Evolutionary conservation across 2,888 invertebrate genomes (phyloP).

Genomic region (Oligia latruncula): DNA sequence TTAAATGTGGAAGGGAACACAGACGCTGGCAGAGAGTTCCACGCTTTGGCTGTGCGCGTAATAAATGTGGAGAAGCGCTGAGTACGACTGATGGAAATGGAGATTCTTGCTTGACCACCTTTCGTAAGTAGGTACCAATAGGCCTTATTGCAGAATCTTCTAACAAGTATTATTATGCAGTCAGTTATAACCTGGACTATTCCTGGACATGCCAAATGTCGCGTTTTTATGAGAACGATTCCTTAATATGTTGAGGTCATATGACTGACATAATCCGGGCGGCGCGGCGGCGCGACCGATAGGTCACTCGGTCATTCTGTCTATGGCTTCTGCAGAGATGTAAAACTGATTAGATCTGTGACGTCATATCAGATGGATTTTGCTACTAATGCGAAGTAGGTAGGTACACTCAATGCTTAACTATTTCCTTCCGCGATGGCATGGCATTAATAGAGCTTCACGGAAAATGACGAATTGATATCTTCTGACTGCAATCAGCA

Average conservation of each 20-base stretch:
- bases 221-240: conserved; percentile 11
- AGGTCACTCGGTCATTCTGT: conserved; percentile 62
- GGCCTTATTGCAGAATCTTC: not conserved
- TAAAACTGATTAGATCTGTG: conserved; percentile 48
- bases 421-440: not conserved
- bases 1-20: too few species aligned
- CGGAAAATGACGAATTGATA: not conserved
- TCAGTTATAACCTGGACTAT: not conserved
- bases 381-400: not conserved
- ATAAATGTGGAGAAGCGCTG: too few species aligned
- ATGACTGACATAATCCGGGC: conserved; percentile 57
- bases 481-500: too few species aligned
- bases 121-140: not conserved
- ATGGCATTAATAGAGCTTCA: not conserved
- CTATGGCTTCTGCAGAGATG: conserved; percentile 62
- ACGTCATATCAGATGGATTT: conserved; percentile 15
- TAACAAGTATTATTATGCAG: not conserved
- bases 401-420: not conserved
- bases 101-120: not conserved
- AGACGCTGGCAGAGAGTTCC: too few species aligned
- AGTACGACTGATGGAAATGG: too few species aligned
- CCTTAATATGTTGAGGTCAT: conserved; percentile 50
- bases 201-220: not conserved
- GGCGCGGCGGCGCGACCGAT: conserved; percentile 14
- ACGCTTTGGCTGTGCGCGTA: too few species aligned